Evolutionary conservation across 2,797 vertebrate species (phyloP).

Genomic region (Myripristis murdjan): DNA sequence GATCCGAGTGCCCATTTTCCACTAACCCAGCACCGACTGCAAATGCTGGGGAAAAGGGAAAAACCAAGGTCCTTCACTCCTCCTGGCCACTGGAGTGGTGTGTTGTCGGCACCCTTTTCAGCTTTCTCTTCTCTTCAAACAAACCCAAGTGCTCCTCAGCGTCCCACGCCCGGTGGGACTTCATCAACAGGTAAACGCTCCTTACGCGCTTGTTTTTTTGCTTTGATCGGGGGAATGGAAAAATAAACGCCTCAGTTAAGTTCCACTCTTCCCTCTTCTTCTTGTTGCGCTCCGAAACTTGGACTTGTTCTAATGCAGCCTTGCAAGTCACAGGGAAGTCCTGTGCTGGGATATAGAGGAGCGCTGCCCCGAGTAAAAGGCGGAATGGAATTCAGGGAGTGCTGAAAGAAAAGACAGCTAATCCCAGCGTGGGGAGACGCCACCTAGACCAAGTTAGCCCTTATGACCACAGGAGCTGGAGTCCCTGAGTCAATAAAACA

Average conservation of each 20-base stretch:
- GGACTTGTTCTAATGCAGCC: constrained; percentile 57
- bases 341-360: constrained; percentile 49
- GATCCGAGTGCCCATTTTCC: constrained; percentile 83
- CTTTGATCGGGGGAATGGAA: background rate
- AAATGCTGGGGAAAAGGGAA: constrained; percentile 65
- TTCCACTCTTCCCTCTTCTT: constrained; percentile 25
- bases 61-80: constrained; percentile 74
- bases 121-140: constrained; percentile 51
- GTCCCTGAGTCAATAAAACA: background rate
- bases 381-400: constrained; percentile 82
- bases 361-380: constrained; percentile 73
- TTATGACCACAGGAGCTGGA: constrained; percentile 26
- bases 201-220: constrained; percentile 2
- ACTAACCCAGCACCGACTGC: constrained; percentile 76
- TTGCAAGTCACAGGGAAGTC: constrained; percentile 74
- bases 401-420: constrained; percentile 70
- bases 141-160: constrained; percentile 68
- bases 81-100: constrained; percentile 61
- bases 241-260: constrained; percentile 13
- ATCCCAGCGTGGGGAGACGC: constrained; percentile 68
- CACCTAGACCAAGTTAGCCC: constrained; percentile 43
- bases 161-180: constrained; percentile 74
- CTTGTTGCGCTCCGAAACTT: constrained; percentile 62
- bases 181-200: constrained; percentile 79
- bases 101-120: constrained; percentile 55